Percentiles rank a stretch among this genome's conserved stretches.
Conservation (phyloP, 2,888 invertebrate genomes). For the Heliconius ethilla region DNA sequence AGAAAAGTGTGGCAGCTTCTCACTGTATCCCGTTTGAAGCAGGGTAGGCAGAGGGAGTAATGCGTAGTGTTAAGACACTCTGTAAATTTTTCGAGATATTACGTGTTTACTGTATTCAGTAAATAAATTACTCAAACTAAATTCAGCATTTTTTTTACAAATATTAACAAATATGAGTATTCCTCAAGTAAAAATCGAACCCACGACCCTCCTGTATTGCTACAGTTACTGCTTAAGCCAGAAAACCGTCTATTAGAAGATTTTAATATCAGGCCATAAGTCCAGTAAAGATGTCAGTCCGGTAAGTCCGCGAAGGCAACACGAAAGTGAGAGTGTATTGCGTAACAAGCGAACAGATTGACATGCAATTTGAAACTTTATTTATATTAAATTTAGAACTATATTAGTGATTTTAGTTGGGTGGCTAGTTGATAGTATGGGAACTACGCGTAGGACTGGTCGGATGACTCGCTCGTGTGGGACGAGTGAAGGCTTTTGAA, state of each 20-base stretch:
- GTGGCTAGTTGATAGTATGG: slow-evolving; percentile 37
- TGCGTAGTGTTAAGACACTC: no score
- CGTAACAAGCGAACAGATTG: slow-evolving; percentile 57
- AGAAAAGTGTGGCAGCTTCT: no score
- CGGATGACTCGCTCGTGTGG: slow-evolving; percentile 44
- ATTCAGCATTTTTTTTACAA: neutral
- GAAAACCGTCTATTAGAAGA: neutral
- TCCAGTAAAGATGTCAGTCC: slow-evolving; percentile 59
- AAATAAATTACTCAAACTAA: neutral
- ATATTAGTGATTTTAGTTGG: neutral
- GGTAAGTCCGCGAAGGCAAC: slow-evolving; percentile 58
- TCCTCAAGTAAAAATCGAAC: neutral
- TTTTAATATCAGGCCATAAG: slow-evolving; percentile 59
- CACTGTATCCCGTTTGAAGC: no score
- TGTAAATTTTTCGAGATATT: no score
- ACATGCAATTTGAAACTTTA: slow-evolving; percentile 19
- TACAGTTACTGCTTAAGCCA: neutral
- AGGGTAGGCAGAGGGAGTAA: no score
- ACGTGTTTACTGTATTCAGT: no score
- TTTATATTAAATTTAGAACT: neutral
- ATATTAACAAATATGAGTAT: neutral
- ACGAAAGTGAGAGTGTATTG: slow-evolving; percentile 80
- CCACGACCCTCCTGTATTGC: fast-evolving
- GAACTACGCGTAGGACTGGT: slow-evolving; percentile 43
- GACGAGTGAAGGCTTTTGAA: slow-evolving; percentile 39